Evolutionary conservation across 2,888 invertebrate species (phyloP), one percentile per base, ranked within the genome.

Genomic region (Fissipunctia ypsillon): DNA sequence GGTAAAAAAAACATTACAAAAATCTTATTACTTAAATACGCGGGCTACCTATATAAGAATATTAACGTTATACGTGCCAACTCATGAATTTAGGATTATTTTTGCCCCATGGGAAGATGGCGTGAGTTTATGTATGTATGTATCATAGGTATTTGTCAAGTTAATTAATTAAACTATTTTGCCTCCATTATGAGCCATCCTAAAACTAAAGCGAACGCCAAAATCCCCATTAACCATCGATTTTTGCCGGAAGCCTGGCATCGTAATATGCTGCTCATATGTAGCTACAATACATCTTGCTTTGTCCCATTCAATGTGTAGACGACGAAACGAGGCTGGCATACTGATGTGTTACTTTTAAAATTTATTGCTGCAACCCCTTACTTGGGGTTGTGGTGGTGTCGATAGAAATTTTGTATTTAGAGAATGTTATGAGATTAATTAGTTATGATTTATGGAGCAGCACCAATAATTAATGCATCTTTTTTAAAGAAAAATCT

Each of bases 261-360:
- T 85, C 80, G 89, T 90, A 88, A 87, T 85, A 83, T 61, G 85
- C 83, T 81, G 80, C 85, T 88, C 90, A 91, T 90, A 90, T 92
- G 92, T 89, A 90, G 89, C 89, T 90, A 90, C 92, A 89, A 94
- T 95, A 95, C 93, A 93, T 95, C 95, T 94, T 93, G 92, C 94
- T 95, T 94, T 94, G 94, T 93, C 94, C 93, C 92, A 91, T 92
- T 93, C 92, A 90, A 90, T 89, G 92, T 90, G 90, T 90, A 93
- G 91, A 92, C 91, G 92, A 88, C 88, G 91, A 90, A 89, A 93
- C 94, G 92, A 84, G 88, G 88, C 87, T 90, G 85, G 95, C 94
- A 96, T 96, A 96, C 95, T 95, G 94, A 96, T 96, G 94, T 89
- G 92, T 91, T 93, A 92, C 93, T 93, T 93, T 95, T 93, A 92